Conservation (phyloP, 1,140 invertebrate species). For the Acromyrmex heyeri region DNA sequence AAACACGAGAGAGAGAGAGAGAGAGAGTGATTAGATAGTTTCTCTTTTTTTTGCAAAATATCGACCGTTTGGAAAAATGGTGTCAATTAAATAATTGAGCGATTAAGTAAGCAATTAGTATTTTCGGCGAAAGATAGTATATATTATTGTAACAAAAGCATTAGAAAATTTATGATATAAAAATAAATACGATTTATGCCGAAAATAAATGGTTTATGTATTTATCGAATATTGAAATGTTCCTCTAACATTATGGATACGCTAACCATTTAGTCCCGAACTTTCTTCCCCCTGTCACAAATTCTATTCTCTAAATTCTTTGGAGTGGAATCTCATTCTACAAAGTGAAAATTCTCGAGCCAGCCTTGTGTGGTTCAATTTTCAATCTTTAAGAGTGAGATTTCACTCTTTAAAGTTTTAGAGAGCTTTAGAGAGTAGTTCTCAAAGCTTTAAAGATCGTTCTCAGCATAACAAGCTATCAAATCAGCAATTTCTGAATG, state of each 20-base stretch:
- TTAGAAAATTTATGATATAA: constrained; percentile 12
- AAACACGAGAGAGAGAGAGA: not conserved
- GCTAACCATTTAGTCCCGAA: not conserved
- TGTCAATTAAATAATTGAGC: constrained; percentile 37
- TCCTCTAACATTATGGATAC: not conserved
- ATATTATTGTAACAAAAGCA: constrained; percentile 13
- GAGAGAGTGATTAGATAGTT: not conserved
- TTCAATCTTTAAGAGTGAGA: too few relatives aligned
- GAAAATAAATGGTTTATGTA: constrained; percentile 8
- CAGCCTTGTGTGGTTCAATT: too few relatives aligned
- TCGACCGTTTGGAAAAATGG: not conserved
- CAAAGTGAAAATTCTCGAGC: too few relatives aligned
- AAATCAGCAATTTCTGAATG: not conserved
- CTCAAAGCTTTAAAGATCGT: not conserved
- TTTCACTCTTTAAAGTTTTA: too few relatives aligned
- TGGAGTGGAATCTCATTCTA: too few relatives aligned
- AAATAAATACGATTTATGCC: constrained; percentile 9
- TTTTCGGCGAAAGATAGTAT: constrained; percentile 4
- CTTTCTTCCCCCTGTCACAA: not conserved
- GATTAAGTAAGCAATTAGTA: not conserved
- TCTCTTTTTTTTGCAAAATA: not conserved
- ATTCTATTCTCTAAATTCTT: not conserved
- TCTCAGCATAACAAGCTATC: not conserved
- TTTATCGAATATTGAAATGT: constrained; percentile 5
- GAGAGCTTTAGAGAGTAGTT: too few relatives aligned